Conservation (phyloP, 2,113 vertebrate species). For the zebrafish (Danio rerio) region GRCz12tu NC_133192.1:40266001-40266500, state of each 20-base stretch:
- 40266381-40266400: background rate
- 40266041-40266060: constrained; percentile 95
- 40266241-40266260: constrained; percentile 96
- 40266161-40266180: background rate
- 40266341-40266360: constrained; percentile 96
- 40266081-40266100: constrained; percentile 97
- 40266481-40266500: too few species aligned
- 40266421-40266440: background rate
- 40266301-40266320: constrained; percentile 89
- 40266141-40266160: background rate
- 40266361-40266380: constrained; percentile 89
- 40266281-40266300: constrained; percentile 98
- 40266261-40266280: constrained; percentile 97
- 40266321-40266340: constrained; percentile 92
- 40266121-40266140: constrained; percentile 79
- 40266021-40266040: constrained; percentile 97
- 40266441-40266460: background rate
- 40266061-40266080: constrained; percentile 95
- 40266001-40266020: constrained; percentile 94
- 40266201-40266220: constrained; percentile 90
- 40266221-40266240: constrained; percentile 95
- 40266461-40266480: background rate
- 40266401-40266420: background rate
- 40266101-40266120: constrained; percentile 96
- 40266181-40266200: background rate